Base-by-base conservation (phyloP, 2,888 invertebrate species). In the Agrochola macilenta region DNA sequence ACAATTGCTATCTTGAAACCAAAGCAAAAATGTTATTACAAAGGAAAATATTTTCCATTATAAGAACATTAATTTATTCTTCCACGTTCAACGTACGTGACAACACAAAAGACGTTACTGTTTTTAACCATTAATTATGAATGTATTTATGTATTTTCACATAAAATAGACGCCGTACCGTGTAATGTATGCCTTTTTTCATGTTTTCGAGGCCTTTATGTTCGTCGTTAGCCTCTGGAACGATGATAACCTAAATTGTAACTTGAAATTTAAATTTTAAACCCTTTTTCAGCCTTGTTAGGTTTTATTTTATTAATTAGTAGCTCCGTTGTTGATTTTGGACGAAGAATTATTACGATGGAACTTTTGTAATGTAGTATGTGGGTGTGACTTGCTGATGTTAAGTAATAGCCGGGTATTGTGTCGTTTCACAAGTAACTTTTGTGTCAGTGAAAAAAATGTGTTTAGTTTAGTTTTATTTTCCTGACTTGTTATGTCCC, bases 241-340 rank as follows among this genome's bases (percentile, higher is more conserved):
- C 49, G 74, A 75, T 61, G 69, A 74, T 82, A 79, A 74, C 84
- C 81, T 86, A 78, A 79, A 84, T 86, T 74, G 2, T 69, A 60
- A 69, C 77, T 71, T 57, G 43, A 81, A 74, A 79, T 85, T 84
- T 30, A 76, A 86, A 81, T 82, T 78, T 71, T 23, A 30, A 64
- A 46, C 79, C 77, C 71, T 76, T 86, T 84, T 86, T 84, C 75
- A 71, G 68, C 30, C 30, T 64, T 61, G 74, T 73, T 74, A 65
- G 64, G 66, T 69, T 81, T 81, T 72, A 81, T 66, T 86, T 77
- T 81, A 83, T 83, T 79, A 84, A 86, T 84, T 79, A 81, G 72
- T 58, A 66, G 49, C 64, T 20, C 39, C 49, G 65, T 57, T 64
- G 85, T 78, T 60, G 57, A 57, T 35, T 66, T 61, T 49, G 9